Base-by-base conservation (phyloP, 2,888 invertebrate genomes). In the Selenia dentaria region DNA sequence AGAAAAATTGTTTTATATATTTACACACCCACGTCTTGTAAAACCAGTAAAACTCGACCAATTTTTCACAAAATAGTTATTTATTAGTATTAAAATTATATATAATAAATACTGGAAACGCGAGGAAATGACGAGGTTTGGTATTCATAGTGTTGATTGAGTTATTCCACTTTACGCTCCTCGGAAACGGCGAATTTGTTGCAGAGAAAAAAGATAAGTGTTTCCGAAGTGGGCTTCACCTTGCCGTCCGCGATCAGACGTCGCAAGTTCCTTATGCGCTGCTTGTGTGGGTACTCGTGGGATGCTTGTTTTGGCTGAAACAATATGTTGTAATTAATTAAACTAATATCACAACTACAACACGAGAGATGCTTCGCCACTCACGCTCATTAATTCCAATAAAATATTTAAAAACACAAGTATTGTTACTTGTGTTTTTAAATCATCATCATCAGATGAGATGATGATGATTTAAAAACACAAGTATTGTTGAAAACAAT, bases 271-370 rank as follows among this genome's bases (percentile, higher is more conserved):
- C 92, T 86, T 44, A 93, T 88, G 62, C 93, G 92, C 69, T 93
- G 92, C 79, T 92, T 92, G 78, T 93, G 93, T 12, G 93, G 93
- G 66, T 92, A 91, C 74, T 93, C 93, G 73, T 83, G 73, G 14
- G 75, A 71, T 22, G 34, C 54, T 16, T 25, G 43, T 36, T 47
- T 58, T 13, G 54, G 43, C 78, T 83, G 72, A 28, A 71, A 70
- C 41, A 47, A 53, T 37, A 37, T 36, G 31, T 26, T 39, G 33
- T 18, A n/a, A n/a, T n/a, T n/a, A n/a, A n/a, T n/a, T n/a, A n/a
- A n/a, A n/a, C n/a, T n/a, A n/a, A n/a, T n/a, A n/a, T n/a, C n/a
- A n/a, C n/a, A n/a, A n/a, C n/a, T n/a, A n/a, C n/a, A n/a, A n/a
- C n/a, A n/a, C n/a, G n/a, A n/a, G n/a, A n/a, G n/a, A n/a, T n/a